Conservation (phyloP, 2,888 invertebrate genomes). For the Tenodera sinensis region DNA sequence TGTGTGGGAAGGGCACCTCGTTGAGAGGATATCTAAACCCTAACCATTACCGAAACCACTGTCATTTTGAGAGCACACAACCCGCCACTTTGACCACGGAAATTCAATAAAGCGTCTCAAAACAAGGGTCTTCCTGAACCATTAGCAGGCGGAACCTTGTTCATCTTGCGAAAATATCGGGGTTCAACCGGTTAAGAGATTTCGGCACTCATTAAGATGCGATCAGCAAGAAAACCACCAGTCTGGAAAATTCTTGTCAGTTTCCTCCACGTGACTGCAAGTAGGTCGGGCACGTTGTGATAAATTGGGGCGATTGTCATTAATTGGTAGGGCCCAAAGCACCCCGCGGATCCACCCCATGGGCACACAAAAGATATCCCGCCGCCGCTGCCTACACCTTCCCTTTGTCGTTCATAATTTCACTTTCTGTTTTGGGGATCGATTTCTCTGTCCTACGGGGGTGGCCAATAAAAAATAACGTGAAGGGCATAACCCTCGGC, state of each 20-base stretch:
- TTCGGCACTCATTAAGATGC: neutral
- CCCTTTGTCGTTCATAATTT: neutral
- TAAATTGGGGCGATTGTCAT: constrained; percentile 8
- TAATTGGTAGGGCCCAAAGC: neutral
- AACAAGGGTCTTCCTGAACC: neutral
- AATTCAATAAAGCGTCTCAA: neutral
- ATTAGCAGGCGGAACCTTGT: neutral
- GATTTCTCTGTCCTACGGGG: neutral
- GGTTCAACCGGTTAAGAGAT: neutral
- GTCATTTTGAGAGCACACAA: neutral
- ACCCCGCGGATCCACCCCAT: neutral
- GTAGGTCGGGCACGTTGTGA: neutral
- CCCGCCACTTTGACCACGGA: neutral
- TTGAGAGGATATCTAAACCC: neutral
- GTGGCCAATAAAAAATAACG: neutral
- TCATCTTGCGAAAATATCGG: neutral
- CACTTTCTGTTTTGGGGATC: neutral
- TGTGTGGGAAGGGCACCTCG: neutral
- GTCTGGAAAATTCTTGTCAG: neutral
- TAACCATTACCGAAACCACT: neutral
- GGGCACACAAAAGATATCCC: neutral
- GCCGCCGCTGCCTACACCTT: neutral
- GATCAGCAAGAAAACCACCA: neutral
- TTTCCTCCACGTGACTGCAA: neutral
- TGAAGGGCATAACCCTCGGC: neutral